Percentiles rank a stretch among this genome's conserved stretches.
These are phyloP conservation scores for Dicyrtoma fusca DNA, from an alignment of 2,888 invertebrate species.

Conservation along the genomic window DNA sequence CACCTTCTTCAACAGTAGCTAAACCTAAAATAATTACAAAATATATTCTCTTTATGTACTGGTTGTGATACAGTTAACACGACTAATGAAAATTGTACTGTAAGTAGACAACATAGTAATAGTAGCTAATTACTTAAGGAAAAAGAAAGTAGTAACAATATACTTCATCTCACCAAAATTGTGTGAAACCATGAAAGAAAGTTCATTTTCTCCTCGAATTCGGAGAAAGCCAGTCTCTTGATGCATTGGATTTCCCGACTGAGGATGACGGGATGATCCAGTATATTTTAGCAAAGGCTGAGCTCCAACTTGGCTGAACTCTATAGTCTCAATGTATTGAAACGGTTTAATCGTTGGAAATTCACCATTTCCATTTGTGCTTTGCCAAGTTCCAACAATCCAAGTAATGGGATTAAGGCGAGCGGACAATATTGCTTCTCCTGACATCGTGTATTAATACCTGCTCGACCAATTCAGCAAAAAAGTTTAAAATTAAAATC, in stretches of 20 bases:
- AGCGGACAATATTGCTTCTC: constrained; percentile 57
- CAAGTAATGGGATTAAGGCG: constrained; percentile 65
- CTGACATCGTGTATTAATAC: constrained; percentile 34
- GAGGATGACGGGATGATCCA: constrained; percentile 64
- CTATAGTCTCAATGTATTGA: constrained; percentile 63
- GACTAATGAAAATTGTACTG: no score
- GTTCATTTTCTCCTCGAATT: constrained; percentile 64
- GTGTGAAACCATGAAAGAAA: constrained; percentile 66
- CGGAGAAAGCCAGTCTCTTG: constrained; percentile 68
- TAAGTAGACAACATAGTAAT: no score
- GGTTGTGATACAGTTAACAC: not conserved
- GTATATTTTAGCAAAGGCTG: constrained; percentile 66
- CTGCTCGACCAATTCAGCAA: no score
- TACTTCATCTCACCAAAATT: constrained; percentile 63
- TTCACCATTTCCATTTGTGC: constrained; percentile 63
- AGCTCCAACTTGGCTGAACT: constrained; percentile 43
- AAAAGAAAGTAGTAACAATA: not conserved
- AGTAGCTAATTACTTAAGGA: not conserved
- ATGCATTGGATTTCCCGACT: constrained; percentile 66
- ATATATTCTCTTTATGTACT: not conserved
- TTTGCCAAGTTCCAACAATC: constrained; percentile 67
- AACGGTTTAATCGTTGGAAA: constrained; percentile 67
- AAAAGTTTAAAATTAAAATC: no score
- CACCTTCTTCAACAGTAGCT: constrained; percentile 67
- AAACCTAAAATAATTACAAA: constrained; percentile 57